Conservation (phyloP, 2,113 vertebrate species). For the Charadrius vociferus region DNA sequence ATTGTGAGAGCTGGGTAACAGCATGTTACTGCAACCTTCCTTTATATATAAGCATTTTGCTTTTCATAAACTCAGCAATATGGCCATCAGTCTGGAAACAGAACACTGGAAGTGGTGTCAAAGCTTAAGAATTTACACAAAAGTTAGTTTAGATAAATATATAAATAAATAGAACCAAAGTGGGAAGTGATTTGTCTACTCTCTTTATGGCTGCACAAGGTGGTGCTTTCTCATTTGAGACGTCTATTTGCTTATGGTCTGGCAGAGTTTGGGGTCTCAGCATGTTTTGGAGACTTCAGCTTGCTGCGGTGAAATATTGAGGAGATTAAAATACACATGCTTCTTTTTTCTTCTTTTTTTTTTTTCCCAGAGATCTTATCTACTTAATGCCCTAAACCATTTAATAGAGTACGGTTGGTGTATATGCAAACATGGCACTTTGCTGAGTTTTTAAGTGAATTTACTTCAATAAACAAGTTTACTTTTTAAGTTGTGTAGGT, state of each 20-base stretch:
- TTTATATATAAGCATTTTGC: background rate
- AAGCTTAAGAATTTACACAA: background rate
- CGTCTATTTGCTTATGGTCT: background rate
- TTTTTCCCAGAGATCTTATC: background rate
- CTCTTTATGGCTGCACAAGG: background rate
- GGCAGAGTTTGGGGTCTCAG: background rate
- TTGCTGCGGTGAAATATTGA: background rate
- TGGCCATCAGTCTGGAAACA: background rate
- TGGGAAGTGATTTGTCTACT: background rate
- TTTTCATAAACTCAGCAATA: background rate
- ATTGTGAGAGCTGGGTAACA: background rate
- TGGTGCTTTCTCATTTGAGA: background rate
- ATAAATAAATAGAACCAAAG: background rate
- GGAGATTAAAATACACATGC: background rate
- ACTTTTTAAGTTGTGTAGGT: background rate
- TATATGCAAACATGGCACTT: background rate
- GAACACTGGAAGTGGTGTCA: background rate
- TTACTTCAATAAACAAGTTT: background rate
- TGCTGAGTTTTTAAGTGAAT: background rate
- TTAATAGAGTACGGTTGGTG: background rate
- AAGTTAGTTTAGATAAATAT: background rate
- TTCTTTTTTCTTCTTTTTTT: background rate
- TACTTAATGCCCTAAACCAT: background rate
- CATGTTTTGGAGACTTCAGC: background rate
- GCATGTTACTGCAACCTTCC: background rate